These are phyloP conservation scores for Sturnira hondurensis DNA, from an alignment of 2,113 vertebrate species.

Conservation along the genomic window DNA sequence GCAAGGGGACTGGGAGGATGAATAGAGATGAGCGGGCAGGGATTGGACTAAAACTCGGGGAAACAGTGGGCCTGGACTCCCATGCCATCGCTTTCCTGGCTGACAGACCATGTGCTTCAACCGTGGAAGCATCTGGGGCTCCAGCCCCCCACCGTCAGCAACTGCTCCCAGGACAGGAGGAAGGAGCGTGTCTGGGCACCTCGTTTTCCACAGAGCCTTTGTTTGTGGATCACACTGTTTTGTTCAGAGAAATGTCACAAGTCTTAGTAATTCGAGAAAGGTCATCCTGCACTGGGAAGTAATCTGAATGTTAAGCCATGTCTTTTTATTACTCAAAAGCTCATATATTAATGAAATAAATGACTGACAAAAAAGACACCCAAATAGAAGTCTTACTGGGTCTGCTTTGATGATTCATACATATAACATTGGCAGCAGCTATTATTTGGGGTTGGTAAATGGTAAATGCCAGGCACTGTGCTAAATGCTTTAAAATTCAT, in stretches of 20 bases:
- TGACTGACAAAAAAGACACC: background rate
- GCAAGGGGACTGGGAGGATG: background rate
- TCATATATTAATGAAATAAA: background rate
- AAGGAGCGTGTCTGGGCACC: background rate
- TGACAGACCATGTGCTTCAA: background rate
- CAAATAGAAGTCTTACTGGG: background rate
- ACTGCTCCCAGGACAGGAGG: too few species aligned
- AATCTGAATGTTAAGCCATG: background rate
- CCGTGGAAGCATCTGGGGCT: rapidly evolving
- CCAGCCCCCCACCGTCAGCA: rapidly evolving
- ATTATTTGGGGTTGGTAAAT: background rate
- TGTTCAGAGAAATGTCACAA: slow-evolving; percentile 15
- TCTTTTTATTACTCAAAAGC: background rate
- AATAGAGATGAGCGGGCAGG: background rate
- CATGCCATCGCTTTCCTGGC: rapidly evolving
- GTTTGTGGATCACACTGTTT: background rate
- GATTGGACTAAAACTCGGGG: too few species aligned
- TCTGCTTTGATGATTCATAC: background rate
- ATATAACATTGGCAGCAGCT: background rate
- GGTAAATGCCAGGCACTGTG: background rate
- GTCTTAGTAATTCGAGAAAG: slow-evolving; percentile 33
- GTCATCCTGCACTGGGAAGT: background rate
- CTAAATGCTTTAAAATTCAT: background rate
- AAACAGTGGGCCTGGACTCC: background rate
- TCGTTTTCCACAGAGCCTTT: background rate